Base-by-base conservation (phyloP, 2,113 vertebrate genomes). In the Peromyscus polionotus region DNA sequence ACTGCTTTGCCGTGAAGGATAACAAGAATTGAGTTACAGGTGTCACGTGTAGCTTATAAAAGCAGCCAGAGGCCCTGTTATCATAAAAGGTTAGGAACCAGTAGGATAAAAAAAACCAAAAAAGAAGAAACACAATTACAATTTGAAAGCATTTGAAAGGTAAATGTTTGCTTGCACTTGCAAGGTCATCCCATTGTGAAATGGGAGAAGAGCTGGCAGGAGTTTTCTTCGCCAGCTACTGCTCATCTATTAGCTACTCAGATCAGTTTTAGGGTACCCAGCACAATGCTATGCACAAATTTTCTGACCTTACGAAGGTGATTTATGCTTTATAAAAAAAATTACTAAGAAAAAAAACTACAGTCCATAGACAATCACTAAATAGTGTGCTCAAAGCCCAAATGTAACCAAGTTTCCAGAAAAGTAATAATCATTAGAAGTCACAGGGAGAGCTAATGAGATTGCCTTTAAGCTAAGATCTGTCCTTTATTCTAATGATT, bases 31-130 rank as follows among this genome's bases (percentile, higher is more conserved):
- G 92, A 95, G 91, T 94, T 97, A 91, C 51, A 90, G 79, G 39
- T 93, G 86, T 73, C 93, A 85, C 67, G 22, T 85, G 85, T 31
- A 59, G 92, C 83, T 97, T 95, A 94, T 95, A 96, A 97, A 96
- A 95, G 83, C 93, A 96, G 51, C 92, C 39, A 70, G 76, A 91
- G 67, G 76, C 67, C 54, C 76, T 88, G 17, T 90, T 93, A 76
- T 81, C 79, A 83, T 91, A 70, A 96, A 94, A 95, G 80, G 80
- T 93, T 95, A 80, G 81, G 63, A 85, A 48, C 5, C 76, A 95
- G 80, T 36, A 54, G 36, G 45, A 92, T 87, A 77, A 72, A 96
- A 93, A 80, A 57, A 96, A 83, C 51, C 54, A 96, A 91, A 86
- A 16, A 88, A 5, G 22, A 88, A 86, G 33, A 97, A 95, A 96